phyloP scores from a whole-genome alignment of 2,113 vertebrate species.

The Rhinichthys klamathensis region DNA sequence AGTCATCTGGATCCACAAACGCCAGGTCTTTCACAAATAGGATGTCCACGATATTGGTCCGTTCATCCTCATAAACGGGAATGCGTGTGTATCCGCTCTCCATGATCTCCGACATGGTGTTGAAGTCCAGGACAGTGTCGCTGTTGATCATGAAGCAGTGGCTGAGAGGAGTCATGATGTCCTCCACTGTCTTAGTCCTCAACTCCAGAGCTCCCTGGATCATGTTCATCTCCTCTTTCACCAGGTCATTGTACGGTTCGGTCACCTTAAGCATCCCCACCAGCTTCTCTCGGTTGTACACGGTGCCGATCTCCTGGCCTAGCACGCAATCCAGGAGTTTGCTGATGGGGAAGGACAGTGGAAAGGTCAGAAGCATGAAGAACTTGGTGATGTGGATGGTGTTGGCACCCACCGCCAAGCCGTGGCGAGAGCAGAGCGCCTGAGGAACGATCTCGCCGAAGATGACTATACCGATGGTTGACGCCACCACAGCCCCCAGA shows the following conservation, averaged over 20 bases:
- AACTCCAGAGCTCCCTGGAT: slow-evolving; percentile 96
- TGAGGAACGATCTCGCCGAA: slow-evolving; percentile 96
- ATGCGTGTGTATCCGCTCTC: slow-evolving; percentile 95
- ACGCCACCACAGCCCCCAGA: slow-evolving; percentile 84
- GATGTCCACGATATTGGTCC: slow-evolving; percentile 93
- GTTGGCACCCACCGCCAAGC: slow-evolving; percentile 92
- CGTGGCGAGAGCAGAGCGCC: slow-evolving; percentile 92
- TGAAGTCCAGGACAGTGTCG: slow-evolving; percentile 90
- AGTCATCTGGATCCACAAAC: slow-evolving; percentile 94
- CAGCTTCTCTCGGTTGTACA: slow-evolving; percentile 97
- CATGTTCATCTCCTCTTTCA: slow-evolving; percentile 96
- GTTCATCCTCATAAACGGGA: slow-evolving; percentile 88
- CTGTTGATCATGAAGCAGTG: slow-evolving; percentile 96
- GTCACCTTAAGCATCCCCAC: slow-evolving; percentile 97
- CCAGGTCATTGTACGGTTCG: slow-evolving; percentile 91
- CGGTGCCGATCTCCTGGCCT: slow-evolving; percentile 95
- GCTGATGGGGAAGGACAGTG: slow-evolving; percentile 92
- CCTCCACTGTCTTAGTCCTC: slow-evolving; percentile 92
- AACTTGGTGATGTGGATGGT: slow-evolving; percentile 90
- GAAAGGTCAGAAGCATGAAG: slow-evolving; percentile 95
- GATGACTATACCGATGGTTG: slow-evolving; percentile 94
- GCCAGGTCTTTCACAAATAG: slow-evolving; percentile 94
- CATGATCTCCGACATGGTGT: slow-evolving; percentile 98
- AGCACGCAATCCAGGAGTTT: slow-evolving; percentile 87
- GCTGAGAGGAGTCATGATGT: slow-evolving; percentile 87